Percentiles rank a stretch among this genome's conserved stretches.
These are phyloP conservation scores for Calliphora vicina DNA, from an alignment of 1,140 invertebrate species.

Conservation along the genomic window DNA sequence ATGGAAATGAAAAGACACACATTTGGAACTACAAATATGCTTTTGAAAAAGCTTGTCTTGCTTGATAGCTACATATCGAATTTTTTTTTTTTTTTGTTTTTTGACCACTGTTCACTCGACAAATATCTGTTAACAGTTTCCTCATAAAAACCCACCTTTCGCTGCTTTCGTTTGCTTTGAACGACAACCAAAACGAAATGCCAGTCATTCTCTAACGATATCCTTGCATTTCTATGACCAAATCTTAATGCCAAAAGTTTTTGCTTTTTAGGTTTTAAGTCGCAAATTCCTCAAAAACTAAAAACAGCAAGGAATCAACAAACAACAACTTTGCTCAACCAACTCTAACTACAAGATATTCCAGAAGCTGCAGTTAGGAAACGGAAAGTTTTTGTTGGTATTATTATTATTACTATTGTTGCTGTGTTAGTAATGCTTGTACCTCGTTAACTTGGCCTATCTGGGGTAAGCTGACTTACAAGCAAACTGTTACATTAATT, in stretches of 20 bases:
- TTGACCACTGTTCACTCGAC: too few relatives aligned
- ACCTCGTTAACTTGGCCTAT: conserved; percentile 28
- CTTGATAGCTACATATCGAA: too few relatives aligned
- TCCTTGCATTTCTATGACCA: background rate
- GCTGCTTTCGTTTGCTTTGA: background rate
- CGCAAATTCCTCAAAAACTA: background rate
- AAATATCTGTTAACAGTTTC: too few relatives aligned
- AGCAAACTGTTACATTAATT: conserved; percentile 29
- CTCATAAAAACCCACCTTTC: too few relatives aligned
- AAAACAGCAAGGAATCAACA: background rate
- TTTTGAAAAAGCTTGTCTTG: too few relatives aligned
- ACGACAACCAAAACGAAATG: background rate
- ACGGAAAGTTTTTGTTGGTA: background rate
- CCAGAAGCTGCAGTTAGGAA: background rate
- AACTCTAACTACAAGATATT: background rate
- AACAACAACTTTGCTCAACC: background rate
- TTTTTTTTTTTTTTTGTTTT: too few relatives aligned
- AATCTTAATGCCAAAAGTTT: background rate
- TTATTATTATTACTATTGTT: background rate
- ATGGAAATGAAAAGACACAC: too few relatives aligned
- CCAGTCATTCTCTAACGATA: background rate
- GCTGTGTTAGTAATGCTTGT: background rate
- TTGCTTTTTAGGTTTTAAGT: background rate
- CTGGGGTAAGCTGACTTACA: background rate
- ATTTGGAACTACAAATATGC: too few relatives aligned